Percentiles rank a stretch among this genome's conserved stretches.
Conservation (phyloP, 2,797 vertebrate genomes). For the Sparidentex hasta region DNA sequence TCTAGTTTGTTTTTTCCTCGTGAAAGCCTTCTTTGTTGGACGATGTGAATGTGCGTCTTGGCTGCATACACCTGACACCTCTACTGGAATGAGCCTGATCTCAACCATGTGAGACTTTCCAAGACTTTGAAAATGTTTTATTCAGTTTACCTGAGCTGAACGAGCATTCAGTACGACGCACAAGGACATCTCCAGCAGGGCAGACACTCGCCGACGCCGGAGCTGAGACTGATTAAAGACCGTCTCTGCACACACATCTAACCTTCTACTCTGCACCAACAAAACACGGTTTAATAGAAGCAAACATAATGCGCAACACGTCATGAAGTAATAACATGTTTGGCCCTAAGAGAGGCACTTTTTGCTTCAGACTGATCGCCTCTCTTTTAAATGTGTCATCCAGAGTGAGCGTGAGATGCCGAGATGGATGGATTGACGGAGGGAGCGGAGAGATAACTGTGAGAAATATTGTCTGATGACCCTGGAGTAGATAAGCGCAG, state of each 20-base stretch:
- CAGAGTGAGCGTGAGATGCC: slow-evolving; percentile 35
- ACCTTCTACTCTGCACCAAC: slow-evolving; percentile 7
- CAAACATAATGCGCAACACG: not conserved
- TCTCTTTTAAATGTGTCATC: slow-evolving; percentile 40
- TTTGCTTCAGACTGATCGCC: slow-evolving; percentile 18
- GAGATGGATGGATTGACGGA: slow-evolving; percentile 65
- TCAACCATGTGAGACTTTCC: not conserved
- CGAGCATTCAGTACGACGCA: not conserved
- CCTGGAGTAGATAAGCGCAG: slow-evolving; percentile 73
- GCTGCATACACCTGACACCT: not conserved
- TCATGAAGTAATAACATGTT: slow-evolving; percentile 29
- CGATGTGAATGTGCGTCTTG: not conserved
- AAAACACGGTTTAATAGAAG: not conserved
- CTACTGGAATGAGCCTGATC: not conserved
- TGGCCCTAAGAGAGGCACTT: slow-evolving; percentile 17
- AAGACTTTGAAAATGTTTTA: not conserved
- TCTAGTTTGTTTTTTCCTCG: not conserved
- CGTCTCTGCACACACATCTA: not conserved
- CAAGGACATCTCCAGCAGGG: slow-evolving; percentile 14
- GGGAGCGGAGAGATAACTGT: slow-evolving; percentile 62
- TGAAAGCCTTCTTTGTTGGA: not conserved
- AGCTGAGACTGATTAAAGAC: not conserved
- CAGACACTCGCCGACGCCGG: not conserved
- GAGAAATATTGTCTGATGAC: slow-evolving; percentile 73
- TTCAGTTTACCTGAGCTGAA: not conserved